Evolutionary conservation across 1,140 invertebrate species (phyloP).

Genomic region (Tribolium castaneum): DNA sequence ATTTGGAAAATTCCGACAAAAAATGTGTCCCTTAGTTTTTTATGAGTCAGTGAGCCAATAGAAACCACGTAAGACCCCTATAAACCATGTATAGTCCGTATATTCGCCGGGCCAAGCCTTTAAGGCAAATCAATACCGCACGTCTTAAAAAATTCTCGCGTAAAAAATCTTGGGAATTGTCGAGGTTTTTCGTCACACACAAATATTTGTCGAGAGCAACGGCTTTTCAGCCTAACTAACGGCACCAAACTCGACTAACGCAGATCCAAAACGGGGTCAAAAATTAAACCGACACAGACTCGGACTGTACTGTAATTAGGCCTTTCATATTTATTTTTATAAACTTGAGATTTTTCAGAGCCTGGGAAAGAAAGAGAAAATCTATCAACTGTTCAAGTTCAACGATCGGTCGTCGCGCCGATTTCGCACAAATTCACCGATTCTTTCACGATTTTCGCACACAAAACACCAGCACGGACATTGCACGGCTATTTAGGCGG

Average conservation of each 20-base stretch:
- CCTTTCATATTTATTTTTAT: constrained; percentile 64
- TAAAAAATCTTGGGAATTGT: constrained; percentile 58
- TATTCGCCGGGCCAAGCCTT: constrained; percentile 64
- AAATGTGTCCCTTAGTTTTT: constrained; percentile 62
- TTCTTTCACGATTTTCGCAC: neutral
- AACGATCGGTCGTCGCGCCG: constrained; percentile 14
- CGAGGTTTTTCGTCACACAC: constrained; percentile 50
- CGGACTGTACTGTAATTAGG: constrained; percentile 59
- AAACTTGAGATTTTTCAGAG: constrained; percentile 61
- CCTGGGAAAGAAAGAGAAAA: constrained; percentile 61
- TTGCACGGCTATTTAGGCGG: constrained; percentile 5
- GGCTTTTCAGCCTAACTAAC: constrained; percentile 58
- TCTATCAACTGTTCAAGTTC: constrained; percentile 45
- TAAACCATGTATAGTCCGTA: constrained; percentile 62
- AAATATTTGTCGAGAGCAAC: constrained; percentile 43
- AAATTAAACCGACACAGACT: constrained; percentile 56
- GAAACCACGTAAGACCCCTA: constrained; percentile 63
- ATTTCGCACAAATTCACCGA: neutral
- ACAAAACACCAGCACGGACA: neutral
- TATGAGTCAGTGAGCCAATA: constrained; percentile 64
- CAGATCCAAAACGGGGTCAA: constrained; percentile 62
- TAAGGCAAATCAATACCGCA: constrained; percentile 63
- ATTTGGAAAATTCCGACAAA: constrained; percentile 64
- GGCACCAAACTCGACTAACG: constrained; percentile 58
- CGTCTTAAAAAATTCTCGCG: constrained; percentile 62